Base-by-base conservation (phyloP, 2,888 invertebrate species). In the Acleris emargana region DNA sequence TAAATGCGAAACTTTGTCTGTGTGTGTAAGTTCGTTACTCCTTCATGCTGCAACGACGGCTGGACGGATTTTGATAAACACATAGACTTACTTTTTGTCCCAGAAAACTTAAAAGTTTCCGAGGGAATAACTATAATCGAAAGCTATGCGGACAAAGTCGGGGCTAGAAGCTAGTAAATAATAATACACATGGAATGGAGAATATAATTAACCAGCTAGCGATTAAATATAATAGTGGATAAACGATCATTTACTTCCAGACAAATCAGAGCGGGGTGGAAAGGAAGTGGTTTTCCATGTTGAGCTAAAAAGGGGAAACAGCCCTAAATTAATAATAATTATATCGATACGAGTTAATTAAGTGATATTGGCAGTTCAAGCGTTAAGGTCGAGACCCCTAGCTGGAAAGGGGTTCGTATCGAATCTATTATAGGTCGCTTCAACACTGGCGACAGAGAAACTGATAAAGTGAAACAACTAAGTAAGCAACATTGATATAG, bases 231-330 rank as follows among this genome's bases (percentile, higher is more conserved):
- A 60, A 60, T 43, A 17, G 51, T 6, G 25, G 25, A 53, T 54
- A 58, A 49, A 45, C 28, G 59, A 60, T 55, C 64, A n/a, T 50
- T 64, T 64, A 64, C 50, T 60, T 60, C 20, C 28, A 60, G 54
- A 55, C 50, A 45, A 64, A 59, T 59, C 59, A 64, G 58, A 50
- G 52, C 25, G 11, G 13, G 25, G 3, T 47, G 38, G 71, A 70
- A 70, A 71, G 71, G 73, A 77, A 84, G 83, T 82, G 82, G 77
- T 76, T 82, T 83, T 75, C 75, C 80, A 68, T 82, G 84, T 83
- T 73, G 64, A 72, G 67, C 68, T 71, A 69, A 75, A 76, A 75
- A 74, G 74, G 76, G 79, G 74, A 75, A 72, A 69, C 68, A 62
- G 67, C 68, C 68, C 67, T 69, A 71, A 75, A 76, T 78, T 76